A percentile compares a stretch with the other conserved stretches of the same genome.
Conservation (phyloP, 2,113 vertebrate species). For the Ginglymostoma cirratum region DNA sequence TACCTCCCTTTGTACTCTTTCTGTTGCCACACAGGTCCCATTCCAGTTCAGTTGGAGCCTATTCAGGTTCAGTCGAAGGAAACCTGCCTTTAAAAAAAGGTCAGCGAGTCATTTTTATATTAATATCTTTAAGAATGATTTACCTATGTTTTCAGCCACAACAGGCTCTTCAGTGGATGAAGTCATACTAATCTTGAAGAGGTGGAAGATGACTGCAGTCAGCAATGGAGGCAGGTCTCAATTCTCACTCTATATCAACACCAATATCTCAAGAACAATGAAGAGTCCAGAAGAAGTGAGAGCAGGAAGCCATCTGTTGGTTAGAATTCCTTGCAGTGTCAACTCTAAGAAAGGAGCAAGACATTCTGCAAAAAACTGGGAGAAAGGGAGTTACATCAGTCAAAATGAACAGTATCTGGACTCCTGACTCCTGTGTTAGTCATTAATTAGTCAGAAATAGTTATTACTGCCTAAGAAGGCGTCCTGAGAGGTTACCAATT, state of each 20-base stretch:
- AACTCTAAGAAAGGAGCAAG: not conserved
- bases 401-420: not conserved
- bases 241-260: not conserved
- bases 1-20: not conserved
- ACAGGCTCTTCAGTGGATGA: not conserved
- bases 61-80: not conserved
- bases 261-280: conserved; percentile 18
- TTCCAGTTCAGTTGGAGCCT: not conserved
- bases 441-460: not conserved
- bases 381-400: not conserved
- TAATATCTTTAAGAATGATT: not conserved
- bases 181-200: not conserved
- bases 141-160: conserved; percentile 13
- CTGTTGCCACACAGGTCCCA: not conserved
- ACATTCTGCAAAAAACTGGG: not conserved
- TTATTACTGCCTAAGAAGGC: not conserved
- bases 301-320: not conserved
- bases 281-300: conserved; percentile 17
- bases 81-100: not conserved
- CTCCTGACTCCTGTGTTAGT: not conserved
- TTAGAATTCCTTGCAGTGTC: not conserved
- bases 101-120: not conserved
- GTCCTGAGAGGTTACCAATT: not conserved
- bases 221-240: not conserved
- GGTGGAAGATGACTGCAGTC: not conserved